Evolutionary conservation across 2,888 invertebrate species (phyloP), one percentile per base, ranked within the genome.

Genomic region (Cheilosia impressa): DNA sequence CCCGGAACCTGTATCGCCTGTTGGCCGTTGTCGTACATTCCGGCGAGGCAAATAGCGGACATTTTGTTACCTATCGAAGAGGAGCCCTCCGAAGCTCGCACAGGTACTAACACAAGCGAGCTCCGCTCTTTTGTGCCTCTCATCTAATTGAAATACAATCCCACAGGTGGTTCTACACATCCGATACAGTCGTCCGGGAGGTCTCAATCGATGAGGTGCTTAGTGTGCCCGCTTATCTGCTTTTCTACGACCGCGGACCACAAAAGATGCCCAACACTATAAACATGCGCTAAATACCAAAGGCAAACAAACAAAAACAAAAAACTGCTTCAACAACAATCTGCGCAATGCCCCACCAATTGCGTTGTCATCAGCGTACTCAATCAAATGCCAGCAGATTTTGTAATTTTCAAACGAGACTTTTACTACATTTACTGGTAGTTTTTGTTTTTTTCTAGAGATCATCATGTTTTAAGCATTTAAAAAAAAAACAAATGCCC

Each of bases 1-100:
- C 94, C 17, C 93, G 93, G 88, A 95, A 95, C 88, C 93, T 95
- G 50, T 98, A 97, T 93, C 94, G 95, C 85, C 93, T 99, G 87
- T 93, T 95, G 79, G 96, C 97, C 2, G 98, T 98, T 7, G 96
- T 98, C 58, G 97, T 97, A 87, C 98, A 98, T 93, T 95, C 96
- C 87, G 98, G 98, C 2, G 96, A 96, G 60, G 96, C 97, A 10
- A 95, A 96, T 90, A 96, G 97, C 58, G 99, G 99, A 1, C 99
- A 99, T 94, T 99, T 98, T 93, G 96, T 98, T 82, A 98, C 98
- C 57, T 98, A 98, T 92, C 94, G 98, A 81, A 94, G 97, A 17
- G 97, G 96, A 9, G 92, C 92, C 47, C 87, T 92, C 27, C 88
- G 92, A 19, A 92, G 91, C 87, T 91, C 91, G 9, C 92, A 92